Evolutionary conservation across 2,113 vertebrate genomes (phyloP).

Genomic region (Nesoenas mayeri): DNA sequence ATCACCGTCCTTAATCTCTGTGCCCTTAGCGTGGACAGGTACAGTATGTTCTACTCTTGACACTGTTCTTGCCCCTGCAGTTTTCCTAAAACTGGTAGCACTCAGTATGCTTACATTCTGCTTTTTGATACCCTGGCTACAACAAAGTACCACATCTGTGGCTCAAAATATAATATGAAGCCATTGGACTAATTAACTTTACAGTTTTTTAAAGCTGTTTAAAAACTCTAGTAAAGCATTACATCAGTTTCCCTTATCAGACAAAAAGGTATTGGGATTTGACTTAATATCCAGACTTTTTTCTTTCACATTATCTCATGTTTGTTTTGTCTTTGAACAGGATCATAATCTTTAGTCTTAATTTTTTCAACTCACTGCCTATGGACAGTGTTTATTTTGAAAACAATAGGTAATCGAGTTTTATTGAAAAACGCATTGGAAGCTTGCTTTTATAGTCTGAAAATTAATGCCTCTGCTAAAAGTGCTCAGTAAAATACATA

Average conservation of each 20-base stretch:
- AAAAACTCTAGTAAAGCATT: neutral
- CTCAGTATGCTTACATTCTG: neutral
- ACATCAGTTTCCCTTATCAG: neutral
- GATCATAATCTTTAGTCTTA: neutral
- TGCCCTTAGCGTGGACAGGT: constrained; percentile 98
- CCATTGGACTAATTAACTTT: neutral
- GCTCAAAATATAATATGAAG: neutral
- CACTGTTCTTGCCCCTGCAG: neutral
- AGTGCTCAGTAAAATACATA: neutral
- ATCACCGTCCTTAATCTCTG: constrained; percentile 97
- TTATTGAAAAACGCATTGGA: neutral
- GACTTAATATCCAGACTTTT: neutral
- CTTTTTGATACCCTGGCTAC: neutral
- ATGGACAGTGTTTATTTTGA: neutral
- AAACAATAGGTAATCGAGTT: neutral
- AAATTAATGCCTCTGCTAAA: neutral
- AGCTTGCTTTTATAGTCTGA: neutral
- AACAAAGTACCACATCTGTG: neutral
- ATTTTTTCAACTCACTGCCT: neutral
- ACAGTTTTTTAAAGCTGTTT: neutral
- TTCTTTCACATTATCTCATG: neutral
- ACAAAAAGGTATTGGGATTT: neutral
- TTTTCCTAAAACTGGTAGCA: neutral
- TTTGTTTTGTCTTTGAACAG: neutral
- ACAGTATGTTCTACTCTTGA: constrained; percentile 14